Percentiles rank a stretch among this genome's conserved stretches.
Evolutionary conservation across 2,113 vertebrate genomes (phyloP).

Genomic region (Xiphorhynchus elegans): DNA sequence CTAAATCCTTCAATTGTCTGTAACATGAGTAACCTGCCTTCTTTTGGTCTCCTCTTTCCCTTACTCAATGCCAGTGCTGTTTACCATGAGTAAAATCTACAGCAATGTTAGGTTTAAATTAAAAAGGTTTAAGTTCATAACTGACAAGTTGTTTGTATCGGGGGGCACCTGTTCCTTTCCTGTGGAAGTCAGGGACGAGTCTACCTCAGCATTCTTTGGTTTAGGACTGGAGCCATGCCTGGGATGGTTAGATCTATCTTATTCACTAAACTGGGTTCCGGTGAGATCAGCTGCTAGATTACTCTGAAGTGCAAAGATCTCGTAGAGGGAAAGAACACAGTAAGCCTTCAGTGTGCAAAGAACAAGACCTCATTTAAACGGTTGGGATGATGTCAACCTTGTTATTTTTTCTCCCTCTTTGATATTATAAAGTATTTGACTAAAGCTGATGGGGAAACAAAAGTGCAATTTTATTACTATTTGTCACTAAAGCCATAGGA

Average conservation of each 20-base stretch:
- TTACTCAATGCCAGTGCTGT: neutral
- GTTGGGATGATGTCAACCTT: neutral
- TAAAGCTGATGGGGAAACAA: neutral
- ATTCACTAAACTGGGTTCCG: neutral
- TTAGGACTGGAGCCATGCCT: neutral
- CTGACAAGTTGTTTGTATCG: neutral
- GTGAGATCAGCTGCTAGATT: neutral
- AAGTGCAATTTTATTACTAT: neutral
- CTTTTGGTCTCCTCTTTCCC: neutral
- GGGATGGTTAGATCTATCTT: neutral
- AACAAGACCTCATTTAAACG: neutral
- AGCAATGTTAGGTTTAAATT: neutral
- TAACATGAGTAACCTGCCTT: neutral
- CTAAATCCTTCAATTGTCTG: neutral
- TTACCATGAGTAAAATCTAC: neutral
- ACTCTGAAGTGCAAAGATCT: neutral
- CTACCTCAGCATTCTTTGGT: neutral
- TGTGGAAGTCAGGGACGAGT: neutral
- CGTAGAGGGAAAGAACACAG: neutral
- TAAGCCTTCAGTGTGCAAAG: neutral
- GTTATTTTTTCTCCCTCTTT: neutral
- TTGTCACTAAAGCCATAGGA: neutral
- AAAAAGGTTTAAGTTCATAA: neutral
- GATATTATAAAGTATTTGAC: neutral
- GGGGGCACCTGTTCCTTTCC: accelerated